Conservation (phyloP, 2,113 vertebrate species). For the Vidua chalybeata region DNA sequence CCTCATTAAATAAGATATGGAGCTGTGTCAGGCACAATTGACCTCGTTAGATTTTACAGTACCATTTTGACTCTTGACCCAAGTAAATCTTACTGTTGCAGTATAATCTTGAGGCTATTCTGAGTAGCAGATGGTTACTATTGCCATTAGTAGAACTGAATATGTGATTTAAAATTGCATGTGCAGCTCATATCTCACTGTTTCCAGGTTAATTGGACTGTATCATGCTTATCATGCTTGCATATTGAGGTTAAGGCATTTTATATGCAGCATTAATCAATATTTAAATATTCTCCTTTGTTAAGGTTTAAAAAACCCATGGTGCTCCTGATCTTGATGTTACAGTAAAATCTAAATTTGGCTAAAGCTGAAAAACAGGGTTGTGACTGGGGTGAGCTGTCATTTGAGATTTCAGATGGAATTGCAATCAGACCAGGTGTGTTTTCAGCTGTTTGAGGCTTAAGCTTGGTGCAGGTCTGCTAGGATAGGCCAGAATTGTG, state of each 20-base stretch:
- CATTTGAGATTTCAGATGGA: background rate
- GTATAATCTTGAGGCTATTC: background rate
- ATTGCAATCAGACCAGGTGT: background rate
- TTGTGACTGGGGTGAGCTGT: background rate
- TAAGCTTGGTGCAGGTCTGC: background rate
- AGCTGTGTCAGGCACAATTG: background rate
- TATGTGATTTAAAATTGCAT: background rate
- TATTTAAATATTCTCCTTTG: background rate
- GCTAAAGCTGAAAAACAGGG: background rate
- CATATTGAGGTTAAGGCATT: background rate
- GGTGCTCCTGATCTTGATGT: background rate
- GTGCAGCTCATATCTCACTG: background rate
- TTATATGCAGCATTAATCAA: background rate
- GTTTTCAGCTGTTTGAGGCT: background rate
- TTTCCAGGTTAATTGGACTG: background rate
- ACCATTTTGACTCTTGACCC: background rate
- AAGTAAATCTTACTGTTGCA: background rate
- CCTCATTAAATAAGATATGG: background rate
- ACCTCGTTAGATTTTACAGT: background rate
- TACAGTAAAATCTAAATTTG: background rate
- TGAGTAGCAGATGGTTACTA: background rate
- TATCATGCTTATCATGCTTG: background rate
- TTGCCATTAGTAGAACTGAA: background rate
- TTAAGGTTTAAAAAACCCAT: background rate
- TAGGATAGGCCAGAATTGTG: background rate